Evolutionary conservation across 2,888 invertebrate genomes (phyloP).

Genomic region (Sminthurides aquaticus): DNA sequence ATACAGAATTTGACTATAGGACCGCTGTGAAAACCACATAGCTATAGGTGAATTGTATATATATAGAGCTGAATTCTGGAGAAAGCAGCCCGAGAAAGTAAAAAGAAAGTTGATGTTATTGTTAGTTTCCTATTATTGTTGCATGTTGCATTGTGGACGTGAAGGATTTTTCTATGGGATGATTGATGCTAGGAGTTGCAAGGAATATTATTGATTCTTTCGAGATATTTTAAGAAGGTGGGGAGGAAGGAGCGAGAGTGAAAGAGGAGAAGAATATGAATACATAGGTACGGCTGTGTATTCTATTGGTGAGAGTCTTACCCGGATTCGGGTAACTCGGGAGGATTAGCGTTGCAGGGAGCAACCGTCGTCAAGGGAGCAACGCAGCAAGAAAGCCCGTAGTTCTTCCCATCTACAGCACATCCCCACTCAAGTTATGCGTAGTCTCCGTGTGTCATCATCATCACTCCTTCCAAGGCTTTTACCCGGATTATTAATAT

Average conservation of each 20-base stretch:
- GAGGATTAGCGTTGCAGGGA: conserved; percentile 20
- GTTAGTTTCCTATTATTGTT: too few species aligned
- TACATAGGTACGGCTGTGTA: neutral
- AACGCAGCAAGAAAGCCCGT: conserved; percentile 15
- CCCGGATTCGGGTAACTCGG: conserved; percentile 10
- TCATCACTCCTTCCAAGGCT: neutral
- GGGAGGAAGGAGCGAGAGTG: neutral
- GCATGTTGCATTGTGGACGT: too few species aligned
- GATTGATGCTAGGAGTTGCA: too few species aligned
- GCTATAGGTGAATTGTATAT: too few species aligned
- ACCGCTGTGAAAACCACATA: too few species aligned
- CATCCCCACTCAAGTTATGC: neutral
- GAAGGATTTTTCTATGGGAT: too few species aligned
- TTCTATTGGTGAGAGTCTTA: neutral
- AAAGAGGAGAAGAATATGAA: neutral
- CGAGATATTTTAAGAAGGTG: too few species aligned
- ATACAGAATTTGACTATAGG: too few species aligned
- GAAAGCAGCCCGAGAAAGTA: neutral
- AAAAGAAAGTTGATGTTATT: too few species aligned
- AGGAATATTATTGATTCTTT: too few species aligned
- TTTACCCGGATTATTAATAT: too few species aligned
- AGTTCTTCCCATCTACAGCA: neutral
- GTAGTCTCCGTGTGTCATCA: neutral
- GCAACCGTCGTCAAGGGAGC: conserved; percentile 29
- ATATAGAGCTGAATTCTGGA: too few species aligned